Evolutionary conservation across 92 coral and sea anemone genomes (phyloP), one percentile per base, ranked within the genome.

Genomic region (Palythoa heliodiscus): DNA sequence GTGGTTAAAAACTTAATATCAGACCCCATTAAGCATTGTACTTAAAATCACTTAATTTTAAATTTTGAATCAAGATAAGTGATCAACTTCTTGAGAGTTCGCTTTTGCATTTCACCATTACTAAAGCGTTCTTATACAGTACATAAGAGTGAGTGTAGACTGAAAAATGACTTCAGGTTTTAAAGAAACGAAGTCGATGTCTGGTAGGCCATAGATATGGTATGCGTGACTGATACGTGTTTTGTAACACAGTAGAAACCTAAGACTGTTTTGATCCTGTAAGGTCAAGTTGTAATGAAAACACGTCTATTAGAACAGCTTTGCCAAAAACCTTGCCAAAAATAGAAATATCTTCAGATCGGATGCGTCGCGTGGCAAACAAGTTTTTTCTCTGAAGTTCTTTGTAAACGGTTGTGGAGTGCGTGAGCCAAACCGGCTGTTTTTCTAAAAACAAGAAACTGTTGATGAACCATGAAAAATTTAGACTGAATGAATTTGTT

Each of bases 231-330:
- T 24, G 74, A 80, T 75, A 47, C 23, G 17, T 78, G 71, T 17
- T n/a, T n/a, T n/a, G 70, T 78, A 25, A 80, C 84, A 66, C 75
- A 25, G 63, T 58, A 80, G 39, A 17, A 22, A 14, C 63, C 83
- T 23, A 25, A 38, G 73, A 67, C 17, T 64, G 83, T 79, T 79
- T 43, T 43, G 71, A 38, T 79, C 57, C 25, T 38, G 35, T 61
- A 61, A 60, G 83, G 83, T 78, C 72, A 78, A n/a, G 60, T 67
- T 80, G 74, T 80, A 80, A 80, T 80, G 74, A 80, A 80, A 69
- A 64, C 47, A 19, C 17, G 19, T 60, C 35, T 35, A 40, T 66
- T 22, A 52, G 14, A 63, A 67, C n/a, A 24, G 72, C 17, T 66
- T 38, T 80, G 14, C 23, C 15, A 73, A 64, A 80, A 80, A 66